Base-by-base conservation (phyloP, 2,797 vertebrate genomes). In the Chelmon rostratus region DNA sequence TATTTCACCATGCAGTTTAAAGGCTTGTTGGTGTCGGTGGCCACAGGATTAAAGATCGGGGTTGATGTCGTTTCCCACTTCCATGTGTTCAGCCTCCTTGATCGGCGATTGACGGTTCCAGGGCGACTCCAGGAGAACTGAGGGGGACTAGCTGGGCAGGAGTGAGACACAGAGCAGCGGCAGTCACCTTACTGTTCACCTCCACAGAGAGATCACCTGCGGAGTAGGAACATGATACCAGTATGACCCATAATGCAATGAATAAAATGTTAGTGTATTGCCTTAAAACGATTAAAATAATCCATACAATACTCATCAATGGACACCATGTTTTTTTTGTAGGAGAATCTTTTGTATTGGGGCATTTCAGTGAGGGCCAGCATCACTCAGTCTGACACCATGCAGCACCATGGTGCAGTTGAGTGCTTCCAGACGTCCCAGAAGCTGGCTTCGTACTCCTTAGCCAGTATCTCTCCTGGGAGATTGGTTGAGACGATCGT, bases 391-490 rank as follows among this genome's bases (percentile, higher is more conserved):
- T 40, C 65, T 23, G n/a, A 81, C 57, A 3, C 16, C 16, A 19
- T 72, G 13, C 53, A 86, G 67, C 56, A 63, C 23, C 79, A 79
- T 63, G 23, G 63, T 69, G 50, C 76, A 80, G 49, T 82, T 77
- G 4, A 0, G 6, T 4, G 1, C 0, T 58, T 3, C 0, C 33
- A 76, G 40, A 1, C 57, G 10, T 76, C 74, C 77, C 50, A 59
- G 16, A 54, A 78, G 49, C 40, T 40, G 7, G 25, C 42, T 72
- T 58, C 6, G 12, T 70, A 82, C 63, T 79, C 76, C 2, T 1
- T 1, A 0, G n/a, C 1, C 23, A 84, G 10, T 69, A 72, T 68
- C 28, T 31, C 50, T 8, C 53, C 68, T 19, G 12, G 66, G 23
- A 82, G 5, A 61, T 10, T 80, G 40, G 70, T 50, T 18, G 68